Evolutionary conservation across 1,140 invertebrate genomes (phyloP), one percentile per base, ranked within the genome.

Genomic region (Colletes latitarsis): DNA sequence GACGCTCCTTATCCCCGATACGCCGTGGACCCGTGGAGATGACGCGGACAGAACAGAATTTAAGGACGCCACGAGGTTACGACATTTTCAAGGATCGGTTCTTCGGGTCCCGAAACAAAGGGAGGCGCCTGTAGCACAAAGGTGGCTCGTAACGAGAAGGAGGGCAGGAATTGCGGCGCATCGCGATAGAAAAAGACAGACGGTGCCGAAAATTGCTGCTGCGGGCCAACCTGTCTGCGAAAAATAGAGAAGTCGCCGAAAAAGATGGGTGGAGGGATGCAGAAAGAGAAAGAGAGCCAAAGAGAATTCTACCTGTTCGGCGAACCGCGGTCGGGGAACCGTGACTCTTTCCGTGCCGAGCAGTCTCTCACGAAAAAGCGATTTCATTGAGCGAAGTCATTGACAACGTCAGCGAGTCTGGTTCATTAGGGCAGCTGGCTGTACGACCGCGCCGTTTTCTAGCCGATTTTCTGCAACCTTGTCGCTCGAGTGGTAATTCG

Each of bases 301-400:
- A 15, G 70, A 73, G 73, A 68, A 72, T 82, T 86, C 84, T 87
- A 87, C 85, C 85, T 87, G 84, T 72, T 85, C 68, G 21, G 12
- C n/a, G 58, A 57, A 62, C 19, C 21, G 70, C 55, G 30, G 1
- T 21, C 43, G 49, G 15, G 46, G 57, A 74, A 19, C 73, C n/a
- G 53, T 67, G 39, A 74, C 64, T 68, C 69, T 66, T 39, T 66
- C 39, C 69, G 55, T 49, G 66, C 60, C 71, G 57, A 60, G 14
- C 46, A 57, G 66, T 67, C 64, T 67, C 64, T 71, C 75, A 62
- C 46, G 75, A 76, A 85, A 76, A 80, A 69, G 30, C 58, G 75
- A 86, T 82, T 86, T 82, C 83, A 86, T 85, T 85, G 67, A 86
- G 72, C 60, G 71, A 52, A 84, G 60, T 78, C 81, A 79, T 80